Evolutionary conservation across 2,888 invertebrate species (phyloP).

Genomic region (Lagria hirta): DNA sequence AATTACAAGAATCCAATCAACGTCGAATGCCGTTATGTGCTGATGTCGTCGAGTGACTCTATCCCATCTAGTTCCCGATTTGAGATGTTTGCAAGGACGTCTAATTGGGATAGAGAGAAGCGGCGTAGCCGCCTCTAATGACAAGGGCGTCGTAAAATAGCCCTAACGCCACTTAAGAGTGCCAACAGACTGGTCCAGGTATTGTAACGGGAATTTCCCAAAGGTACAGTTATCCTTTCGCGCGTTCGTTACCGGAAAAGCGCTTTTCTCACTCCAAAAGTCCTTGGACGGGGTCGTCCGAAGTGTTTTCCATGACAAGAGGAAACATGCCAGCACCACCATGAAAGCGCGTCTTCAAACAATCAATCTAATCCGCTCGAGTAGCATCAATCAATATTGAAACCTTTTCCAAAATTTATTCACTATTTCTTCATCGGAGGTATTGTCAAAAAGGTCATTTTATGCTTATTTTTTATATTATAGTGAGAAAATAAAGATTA

Average conservation of each 20-base stretch:
- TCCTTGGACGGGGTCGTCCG: conserved; percentile 25
- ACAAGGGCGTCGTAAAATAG: conserved; percentile 21
- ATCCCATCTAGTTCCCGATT: neutral
- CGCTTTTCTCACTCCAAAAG: conserved; percentile 28
- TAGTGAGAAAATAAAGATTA: too few species aligned
- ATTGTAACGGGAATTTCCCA: conserved; percentile 43
- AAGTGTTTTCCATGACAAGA: conserved; percentile 19
- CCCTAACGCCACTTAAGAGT: conserved; percentile 26
- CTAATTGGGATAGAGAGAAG: too few species aligned
- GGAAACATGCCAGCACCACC: too few species aligned
- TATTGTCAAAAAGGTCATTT: too few species aligned
- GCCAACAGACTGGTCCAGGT: conserved; percentile 36
- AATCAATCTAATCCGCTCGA: too few species aligned
- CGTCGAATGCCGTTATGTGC: conserved; percentile 11
- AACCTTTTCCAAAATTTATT: too few species aligned
- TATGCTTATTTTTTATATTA: too few species aligned
- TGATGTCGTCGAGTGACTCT: conserved; percentile 1
- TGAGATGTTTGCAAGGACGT: neutral
- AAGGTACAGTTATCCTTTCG: conserved; percentile 42
- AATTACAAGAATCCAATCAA: conserved; percentile 20
- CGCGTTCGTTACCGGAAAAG: conserved; percentile 35
- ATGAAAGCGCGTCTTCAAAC: too few species aligned
- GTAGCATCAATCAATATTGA: too few species aligned
- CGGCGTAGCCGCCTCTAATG: conserved; percentile 16
- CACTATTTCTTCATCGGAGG: too few species aligned